These are phyloP conservation scores for Ceratotherium simum DNA, from an alignment of 2,113 vertebrate species.

Conservation along the genomic window DNA sequence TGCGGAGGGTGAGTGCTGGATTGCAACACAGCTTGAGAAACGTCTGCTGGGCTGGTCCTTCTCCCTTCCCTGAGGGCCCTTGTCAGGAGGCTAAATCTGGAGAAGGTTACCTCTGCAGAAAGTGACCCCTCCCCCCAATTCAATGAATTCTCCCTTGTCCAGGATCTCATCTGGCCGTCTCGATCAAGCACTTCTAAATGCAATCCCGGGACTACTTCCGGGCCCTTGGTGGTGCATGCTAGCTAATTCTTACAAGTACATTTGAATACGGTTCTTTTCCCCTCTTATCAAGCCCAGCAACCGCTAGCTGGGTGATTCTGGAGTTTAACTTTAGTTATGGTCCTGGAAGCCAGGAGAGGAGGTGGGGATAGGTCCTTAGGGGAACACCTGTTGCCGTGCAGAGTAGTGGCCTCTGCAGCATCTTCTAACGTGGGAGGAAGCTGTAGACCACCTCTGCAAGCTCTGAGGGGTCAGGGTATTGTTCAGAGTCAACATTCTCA, in stretches of 20 bases:
- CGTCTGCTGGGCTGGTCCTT: background rate
- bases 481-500: background rate
- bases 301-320: background rate
- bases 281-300: background rate
- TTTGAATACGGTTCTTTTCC: background rate
- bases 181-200: background rate
- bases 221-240: background rate
- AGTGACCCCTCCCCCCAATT: background rate
- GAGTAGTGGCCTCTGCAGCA: background rate
- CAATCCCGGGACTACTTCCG: background rate
- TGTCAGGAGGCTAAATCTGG: background rate
- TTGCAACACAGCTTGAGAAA: background rate
- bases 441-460: background rate
- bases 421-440: background rate
- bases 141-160: background rate
- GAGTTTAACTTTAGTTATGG: background rate
- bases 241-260: background rate
- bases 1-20: background rate
- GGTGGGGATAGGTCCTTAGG: background rate
- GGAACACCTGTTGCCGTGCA: background rate
- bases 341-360: background rate
- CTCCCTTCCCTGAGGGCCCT: background rate
- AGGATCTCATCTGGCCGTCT: background rate
- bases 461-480: background rate
- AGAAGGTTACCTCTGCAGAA: background rate